Base-by-base conservation (phyloP, 2,797 vertebrate species). In the Sebastes wilsoni region DNA sequence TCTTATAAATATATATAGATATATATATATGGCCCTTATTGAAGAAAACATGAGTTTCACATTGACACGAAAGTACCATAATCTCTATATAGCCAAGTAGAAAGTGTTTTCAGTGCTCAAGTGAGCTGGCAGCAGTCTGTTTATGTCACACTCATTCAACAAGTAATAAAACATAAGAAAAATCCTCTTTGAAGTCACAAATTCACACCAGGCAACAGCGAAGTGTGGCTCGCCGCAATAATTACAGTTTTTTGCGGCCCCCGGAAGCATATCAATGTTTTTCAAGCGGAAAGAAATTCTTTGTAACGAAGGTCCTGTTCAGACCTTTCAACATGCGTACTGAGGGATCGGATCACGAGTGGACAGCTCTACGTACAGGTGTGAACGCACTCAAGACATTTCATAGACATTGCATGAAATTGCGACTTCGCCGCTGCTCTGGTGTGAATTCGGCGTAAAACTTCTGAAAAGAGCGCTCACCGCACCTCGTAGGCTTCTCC, bases 51-150 rank as follows among this genome's bases (percentile, higher is more conserved):
- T 83, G 92, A 90, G 93, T 94, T 95, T 95, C 95, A 96, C 96
- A 96, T 95, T 93, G 93, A 96, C 93, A 95, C 89, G 74, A 95
- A 95, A 93, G 95, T 96, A 96, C 95, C 96, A 93, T 96, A 96
- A 96, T 96, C 95, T 96, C 96, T 96, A 94, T 96, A 88, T 88
- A 94, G 95, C 95, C 93, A 93, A 94, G 91, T 95, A 96, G 92
- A 96, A 96, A 96, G 95, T 96, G 95, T 96, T 95, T 90, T 96
- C 96, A 96, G 96, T 96, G 95, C 95, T 93, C 93, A 91, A 83
- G 92, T 89, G 94, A 95, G 93, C 93, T 95, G 95, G 95, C 95
- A 96, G 94, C 94, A 94, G 92, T 92, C 93, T 85, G 71, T 91
- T 92, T 88, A 77, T 83, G 90, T 94, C 87, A 89, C 93, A 93